A percentile compares a stretch with the other conserved stretches of the same genome.
Evolutionary conservation across 2,797 vertebrate species (phyloP).

Genomic region (Cossypha dichroa): DNA sequence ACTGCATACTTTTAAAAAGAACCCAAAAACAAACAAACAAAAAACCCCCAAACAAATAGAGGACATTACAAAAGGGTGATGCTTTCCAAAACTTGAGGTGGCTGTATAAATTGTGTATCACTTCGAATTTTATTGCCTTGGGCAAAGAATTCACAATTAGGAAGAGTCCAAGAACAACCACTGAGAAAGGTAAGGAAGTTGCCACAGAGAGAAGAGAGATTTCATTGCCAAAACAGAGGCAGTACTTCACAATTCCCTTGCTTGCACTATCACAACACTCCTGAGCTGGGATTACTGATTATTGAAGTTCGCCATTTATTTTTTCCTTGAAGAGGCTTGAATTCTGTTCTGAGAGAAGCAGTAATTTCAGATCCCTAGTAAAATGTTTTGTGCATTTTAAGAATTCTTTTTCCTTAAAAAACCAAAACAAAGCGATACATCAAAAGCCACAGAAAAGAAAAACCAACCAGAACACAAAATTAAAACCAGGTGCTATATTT

Average conservation of each 20-base stretch:
- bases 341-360: neutral
- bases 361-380: neutral
- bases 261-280: neutral
- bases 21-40: too few species aligned
- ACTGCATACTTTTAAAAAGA: neutral
- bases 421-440: neutral
- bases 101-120: neutral
- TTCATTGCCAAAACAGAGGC: neutral
- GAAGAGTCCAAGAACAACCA: neutral
- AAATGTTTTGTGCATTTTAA: neutral
- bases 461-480: neutral
- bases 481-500: neutral
- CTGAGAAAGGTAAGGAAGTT: neutral
- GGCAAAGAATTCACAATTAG: neutral
- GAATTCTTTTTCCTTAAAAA: neutral
- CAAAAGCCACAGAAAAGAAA: neutral
- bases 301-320: neutral
- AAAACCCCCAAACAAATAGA: neutral
- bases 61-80: neutral
- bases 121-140: neutral
- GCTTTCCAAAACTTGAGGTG: neutral
- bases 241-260: neutral
- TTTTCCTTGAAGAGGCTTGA: neutral
- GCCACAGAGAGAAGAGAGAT: neutral
- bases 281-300: neutral